A percentile compares a stretch with the other conserved stretches of the same genome.
phyloP scores from a whole-genome alignment of 2,113 vertebrate genomes.

The Sprattus sprattus region DNA sequence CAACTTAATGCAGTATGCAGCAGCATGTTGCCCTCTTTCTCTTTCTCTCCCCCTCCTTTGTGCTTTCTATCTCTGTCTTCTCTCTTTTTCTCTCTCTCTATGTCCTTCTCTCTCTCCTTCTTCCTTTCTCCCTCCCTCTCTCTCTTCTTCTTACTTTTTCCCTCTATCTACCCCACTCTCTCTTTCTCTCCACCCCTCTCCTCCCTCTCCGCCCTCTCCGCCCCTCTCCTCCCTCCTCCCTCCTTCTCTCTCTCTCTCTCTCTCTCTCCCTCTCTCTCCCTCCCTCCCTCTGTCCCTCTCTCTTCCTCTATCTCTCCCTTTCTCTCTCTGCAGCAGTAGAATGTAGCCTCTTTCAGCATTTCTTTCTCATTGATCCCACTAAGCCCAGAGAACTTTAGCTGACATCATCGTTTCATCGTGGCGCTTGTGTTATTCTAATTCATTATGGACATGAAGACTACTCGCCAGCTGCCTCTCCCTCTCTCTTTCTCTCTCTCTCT shows the following conservation, averaged over 20 bases:
- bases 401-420: slow-evolving; percentile 62
- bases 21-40: too few relatives aligned
- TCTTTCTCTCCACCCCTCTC: too few relatives aligned
- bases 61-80: too few relatives aligned
- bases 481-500: slow-evolving; percentile 14
- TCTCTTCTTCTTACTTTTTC: too few relatives aligned
- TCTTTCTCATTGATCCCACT: slow-evolving; percentile 67
- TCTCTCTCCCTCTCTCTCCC: too few relatives aligned
- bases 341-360: slow-evolving; percentile 68
- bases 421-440: slow-evolving; percentile 52
- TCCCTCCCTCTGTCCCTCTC: not conserved
- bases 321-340: slow-evolving; percentile 21
- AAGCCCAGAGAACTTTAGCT: slow-evolving; percentile 63
- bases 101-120: not conserved
- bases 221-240: too few relatives aligned
- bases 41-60: too few relatives aligned
- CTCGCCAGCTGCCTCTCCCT: slow-evolving; percentile 70
- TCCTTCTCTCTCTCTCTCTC: too few relatives aligned
- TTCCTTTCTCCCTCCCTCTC: not conserved
- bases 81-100: slow-evolving; percentile 14
- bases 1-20: too few relatives aligned
- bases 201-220: too few relatives aligned
- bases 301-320: not conserved
- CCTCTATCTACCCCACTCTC: too few relatives aligned
- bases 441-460: slow-evolving; percentile 57